Conservation (phyloP, 2,888 invertebrate species). For the Melangyna quadrimaculata region DNA sequence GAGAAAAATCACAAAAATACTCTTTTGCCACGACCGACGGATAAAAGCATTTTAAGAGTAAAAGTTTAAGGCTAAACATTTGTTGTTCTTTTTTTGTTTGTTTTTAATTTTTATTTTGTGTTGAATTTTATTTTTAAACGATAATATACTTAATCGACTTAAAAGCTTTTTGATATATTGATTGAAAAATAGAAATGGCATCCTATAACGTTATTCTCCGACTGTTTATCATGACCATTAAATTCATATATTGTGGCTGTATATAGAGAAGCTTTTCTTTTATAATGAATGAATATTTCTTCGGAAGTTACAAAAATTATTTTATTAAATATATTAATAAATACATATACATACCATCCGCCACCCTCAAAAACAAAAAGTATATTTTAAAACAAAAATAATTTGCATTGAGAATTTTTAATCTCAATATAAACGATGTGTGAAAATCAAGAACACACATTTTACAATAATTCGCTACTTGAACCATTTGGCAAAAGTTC, state of each 20-base stretch:
- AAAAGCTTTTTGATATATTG: slow-evolving; percentile 51
- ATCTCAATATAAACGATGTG: slow-evolving; percentile 27
- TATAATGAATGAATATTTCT: slow-evolving; percentile 1
- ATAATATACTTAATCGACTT: slow-evolving; percentile 4
- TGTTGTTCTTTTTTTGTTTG: slow-evolving; percentile 21
- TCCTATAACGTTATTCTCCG: not conserved
- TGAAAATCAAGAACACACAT: slow-evolving; percentile 39
- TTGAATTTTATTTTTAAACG: slow-evolving; percentile 44
- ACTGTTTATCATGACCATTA: not conserved
- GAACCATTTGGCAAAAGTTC: slow-evolving; percentile 46
- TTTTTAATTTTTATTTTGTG: not conserved
- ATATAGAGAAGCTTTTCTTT: not conserved
- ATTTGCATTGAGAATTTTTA: not conserved
- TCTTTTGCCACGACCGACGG: slow-evolving; percentile 23
- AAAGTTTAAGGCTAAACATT: slow-evolving; percentile 53
- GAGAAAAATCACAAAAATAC: slow-evolving; percentile 26
- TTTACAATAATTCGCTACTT: not conserved
- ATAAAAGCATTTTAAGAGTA: slow-evolving; percentile 65
- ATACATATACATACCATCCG: not conserved
- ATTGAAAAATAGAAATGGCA: slow-evolving; percentile 12
- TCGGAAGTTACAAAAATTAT: not conserved
- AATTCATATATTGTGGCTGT: not conserved
- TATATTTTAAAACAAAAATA: not conserved
- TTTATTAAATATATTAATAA: not conserved
- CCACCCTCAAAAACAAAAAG: not conserved